Conservation (phyloP, 2,888 invertebrate species). For the Camptogramma bilineatum region DNA sequence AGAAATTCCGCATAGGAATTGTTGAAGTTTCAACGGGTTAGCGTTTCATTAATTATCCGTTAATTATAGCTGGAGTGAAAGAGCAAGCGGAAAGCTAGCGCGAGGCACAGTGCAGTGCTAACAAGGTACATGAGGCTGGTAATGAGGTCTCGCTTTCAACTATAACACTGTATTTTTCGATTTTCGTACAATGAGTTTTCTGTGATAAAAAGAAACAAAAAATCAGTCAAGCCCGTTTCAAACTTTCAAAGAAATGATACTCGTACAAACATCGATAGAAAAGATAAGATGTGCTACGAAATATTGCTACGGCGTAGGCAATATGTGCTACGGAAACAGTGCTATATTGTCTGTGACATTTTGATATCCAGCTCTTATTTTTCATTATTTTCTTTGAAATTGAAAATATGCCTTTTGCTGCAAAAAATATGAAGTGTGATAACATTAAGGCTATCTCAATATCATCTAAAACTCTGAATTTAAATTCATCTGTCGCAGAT, state of each 20-base stretch:
- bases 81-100: conserved; percentile 20
- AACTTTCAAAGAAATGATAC: too few species aligned
- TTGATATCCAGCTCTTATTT: background rate
- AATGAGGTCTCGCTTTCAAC: conserved; percentile 24
- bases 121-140: conserved; percentile 18
- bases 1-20: conserved; percentile 14
- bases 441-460: background rate
- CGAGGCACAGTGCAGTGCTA: conserved; percentile 12
- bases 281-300: background rate
- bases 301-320: conserved; percentile 1
- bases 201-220: background rate
- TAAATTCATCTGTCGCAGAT: conserved; percentile 4
- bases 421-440: background rate
- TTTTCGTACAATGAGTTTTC: background rate
- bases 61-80: conserved; percentile 37
- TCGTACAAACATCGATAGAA: background rate
- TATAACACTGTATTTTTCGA: conserved; percentile 7
- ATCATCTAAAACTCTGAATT: conserved; percentile 4
- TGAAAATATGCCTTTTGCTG: too few species aligned
- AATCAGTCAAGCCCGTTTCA: too few species aligned
- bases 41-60: conserved; percentile 60
- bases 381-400: too few species aligned
- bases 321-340: background rate
- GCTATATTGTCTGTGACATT: background rate
- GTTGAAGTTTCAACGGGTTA: conserved; percentile 19